Evolutionary conservation across 2,113 vertebrate species (phyloP), one percentile per base, ranked within the genome.

Genomic region (Callocephalon fimbriatum): DNA sequence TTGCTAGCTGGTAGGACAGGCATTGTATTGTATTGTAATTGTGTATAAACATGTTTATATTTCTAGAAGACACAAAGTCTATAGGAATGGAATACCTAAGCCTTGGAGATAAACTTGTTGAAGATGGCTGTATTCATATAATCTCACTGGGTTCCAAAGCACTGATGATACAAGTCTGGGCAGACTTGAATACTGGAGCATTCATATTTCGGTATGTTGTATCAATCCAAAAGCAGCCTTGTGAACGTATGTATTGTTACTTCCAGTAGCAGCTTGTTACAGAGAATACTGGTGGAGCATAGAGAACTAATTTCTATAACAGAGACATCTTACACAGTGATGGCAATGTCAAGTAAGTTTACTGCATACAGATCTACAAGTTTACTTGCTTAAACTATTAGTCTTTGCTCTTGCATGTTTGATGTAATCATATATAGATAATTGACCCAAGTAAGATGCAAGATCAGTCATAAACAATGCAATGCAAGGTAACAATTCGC

Each of bases 131-230:
- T 38, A 79, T 99, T 94, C 99, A 99, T 92, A 92, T 99, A 78
- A 97, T 99, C 88, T 99, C 99, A 35, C 83, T 99, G 98, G 99
- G 99, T 86, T 99, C 99, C 87, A 99, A 99, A 97, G 98, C 98
- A 5, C 42, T 99, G 97, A 99, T 99, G 99, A 98, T 99, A 79
- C 99, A 99, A 98, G 98, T 99, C 94, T 99, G 99, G 99, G 98
- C 99, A 42, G 98, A 99, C 95, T 95, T 99, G 93, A 98, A 96
- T 58, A 98, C 97, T 11, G 98, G 99, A 92, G 97, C 97, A 14
- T 98, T 99, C 67, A 98, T 98, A 79, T 99, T 99, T 98, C 99
- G 99, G 99, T 99, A 98, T 56, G 86, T 23, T 90, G 19, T 88
- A 8, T 61, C 85, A 83, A 54, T 83, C 20, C 38, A 62, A 58